Evolutionary conservation across 2,797 vertebrate genomes (phyloP), one percentile per base, ranked within the genome.

Genomic region (Dendrocincla fuliginosa): DNA sequence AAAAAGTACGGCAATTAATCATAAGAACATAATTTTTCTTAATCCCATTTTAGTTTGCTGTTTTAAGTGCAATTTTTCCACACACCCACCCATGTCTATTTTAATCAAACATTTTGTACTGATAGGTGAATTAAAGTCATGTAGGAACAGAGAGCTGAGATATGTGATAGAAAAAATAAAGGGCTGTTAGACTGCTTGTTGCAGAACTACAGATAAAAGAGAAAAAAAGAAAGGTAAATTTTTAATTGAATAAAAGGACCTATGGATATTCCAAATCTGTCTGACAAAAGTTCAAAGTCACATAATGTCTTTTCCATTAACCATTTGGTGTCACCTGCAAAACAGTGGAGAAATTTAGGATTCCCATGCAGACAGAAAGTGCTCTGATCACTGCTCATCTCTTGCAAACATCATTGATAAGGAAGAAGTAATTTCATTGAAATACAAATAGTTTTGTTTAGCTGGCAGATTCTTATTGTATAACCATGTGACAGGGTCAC

Each of bases 51-150:
- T 56, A 73, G 42, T 63, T 42, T 81, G 53, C 63, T 93, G 76
- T 39, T 94, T 91, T 37, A 91, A 88, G 50, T 94, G 89, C 35
- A 81, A 41, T 95, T 96, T 94, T 94, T 39, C 55, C 46, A 59
- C 16, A 53, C 89, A 90, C 91, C 85, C 83, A 95, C 90, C 57
- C 32, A 24, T 78, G 63, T 86, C 91, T 97, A 95, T 95, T 97
- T 95, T 90, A 96, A 94, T 93, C 69, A 90, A 92, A 46, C 76
- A 47, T 93, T 95, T 93, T 91, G 50, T 88, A 73, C 73, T 78
- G 73, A 86, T 87, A 59, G 17, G 32, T 81, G 82, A 85, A 87
- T 92, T 79, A 63, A 91, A 93, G 50, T 59, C 19, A 50, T 60
- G 10, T 46, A 84, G 88, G 68, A 81, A 88, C 30, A 88, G 59